A percentile compares a stretch with the other conserved stretches of the same genome.
phyloP scores from a whole-genome alignment of 2,797 vertebrate species.

The Garrulus glandarius region DNA sequence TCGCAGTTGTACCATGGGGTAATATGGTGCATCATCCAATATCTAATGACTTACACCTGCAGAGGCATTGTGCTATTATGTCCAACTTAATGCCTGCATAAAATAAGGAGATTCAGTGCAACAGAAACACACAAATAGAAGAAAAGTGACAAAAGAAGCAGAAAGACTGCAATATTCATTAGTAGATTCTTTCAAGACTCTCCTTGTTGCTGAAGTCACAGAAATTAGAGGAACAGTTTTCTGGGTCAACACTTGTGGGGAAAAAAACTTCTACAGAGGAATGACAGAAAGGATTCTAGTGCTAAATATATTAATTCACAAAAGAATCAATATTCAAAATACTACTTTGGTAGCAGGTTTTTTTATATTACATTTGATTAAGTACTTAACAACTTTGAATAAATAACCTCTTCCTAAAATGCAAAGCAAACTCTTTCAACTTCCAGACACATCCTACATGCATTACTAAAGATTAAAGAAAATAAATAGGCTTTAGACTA shows the following conservation, averaged over 20 bases:
- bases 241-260: background rate
- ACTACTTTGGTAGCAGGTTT: background rate
- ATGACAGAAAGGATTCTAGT: background rate
- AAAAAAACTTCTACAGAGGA: background rate
- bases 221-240: background rate
- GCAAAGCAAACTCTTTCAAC: background rate
- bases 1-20: background rate
- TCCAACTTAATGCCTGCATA: background rate
- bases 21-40: background rate
- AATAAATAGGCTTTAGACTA: background rate
- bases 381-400: background rate
- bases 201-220: background rate
- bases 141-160: background rate
- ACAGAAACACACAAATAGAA: background rate
- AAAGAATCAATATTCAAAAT: background rate
- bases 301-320: background rate
- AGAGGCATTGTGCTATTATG: background rate
- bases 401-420: background rate
- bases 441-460: background rate
- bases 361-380: background rate
- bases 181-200: background rate
- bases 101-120: background rate
- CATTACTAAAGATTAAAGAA: background rate
- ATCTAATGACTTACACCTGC: background rate
- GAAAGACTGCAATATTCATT: background rate